A percentile compares a stretch with the other conserved stretches of the same genome.
Conservation (phyloP, 2,888 invertebrate species). For the Nomada flava region DNA sequence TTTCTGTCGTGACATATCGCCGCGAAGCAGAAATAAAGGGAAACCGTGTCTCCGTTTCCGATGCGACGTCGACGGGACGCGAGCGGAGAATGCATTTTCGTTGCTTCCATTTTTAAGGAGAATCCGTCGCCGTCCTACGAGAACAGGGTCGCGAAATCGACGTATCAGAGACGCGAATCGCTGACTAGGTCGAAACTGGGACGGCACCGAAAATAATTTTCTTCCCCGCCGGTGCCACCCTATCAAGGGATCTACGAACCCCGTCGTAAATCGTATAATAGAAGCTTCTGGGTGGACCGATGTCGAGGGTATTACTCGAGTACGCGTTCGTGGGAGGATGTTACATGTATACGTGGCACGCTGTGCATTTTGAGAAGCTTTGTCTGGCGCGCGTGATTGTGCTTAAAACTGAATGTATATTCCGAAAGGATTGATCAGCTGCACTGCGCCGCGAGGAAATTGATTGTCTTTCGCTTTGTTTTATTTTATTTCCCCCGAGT, state of each 20-base stretch:
- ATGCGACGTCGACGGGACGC: neutral
- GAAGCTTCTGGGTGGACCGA: neutral
- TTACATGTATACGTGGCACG: neutral
- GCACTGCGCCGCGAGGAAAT: no score
- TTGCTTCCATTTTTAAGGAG: slow-evolving; percentile 41
- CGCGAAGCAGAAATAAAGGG: slow-evolving; percentile 30
- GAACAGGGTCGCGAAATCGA: neutral
- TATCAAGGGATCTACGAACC: neutral
- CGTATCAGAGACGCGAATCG: slow-evolving; percentile 7
- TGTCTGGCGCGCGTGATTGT: no score
- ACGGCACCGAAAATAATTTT: slow-evolving; percentile 36
- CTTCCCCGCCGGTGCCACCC: neutral
- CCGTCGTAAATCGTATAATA: slow-evolving; percentile 8
- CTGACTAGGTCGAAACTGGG: slow-evolving; percentile 11
- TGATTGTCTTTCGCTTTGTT: no score
- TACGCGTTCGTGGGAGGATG: neutral
- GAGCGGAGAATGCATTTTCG: slow-evolving; percentile 39
- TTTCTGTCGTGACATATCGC: slow-evolving; percentile 36
- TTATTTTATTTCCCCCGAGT: no score
- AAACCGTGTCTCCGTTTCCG: slow-evolving; percentile 31
- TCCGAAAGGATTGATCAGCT: no score
- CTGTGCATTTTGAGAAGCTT: no score
- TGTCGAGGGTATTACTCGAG: neutral
- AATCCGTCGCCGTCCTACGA: slow-evolving; percentile 5
- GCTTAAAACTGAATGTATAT: no score